Evolutionary conservation across 2,113 vertebrate genomes (phyloP), one percentile per base, ranked within the genome.

Genomic region (Mustela nigripes): DNA sequence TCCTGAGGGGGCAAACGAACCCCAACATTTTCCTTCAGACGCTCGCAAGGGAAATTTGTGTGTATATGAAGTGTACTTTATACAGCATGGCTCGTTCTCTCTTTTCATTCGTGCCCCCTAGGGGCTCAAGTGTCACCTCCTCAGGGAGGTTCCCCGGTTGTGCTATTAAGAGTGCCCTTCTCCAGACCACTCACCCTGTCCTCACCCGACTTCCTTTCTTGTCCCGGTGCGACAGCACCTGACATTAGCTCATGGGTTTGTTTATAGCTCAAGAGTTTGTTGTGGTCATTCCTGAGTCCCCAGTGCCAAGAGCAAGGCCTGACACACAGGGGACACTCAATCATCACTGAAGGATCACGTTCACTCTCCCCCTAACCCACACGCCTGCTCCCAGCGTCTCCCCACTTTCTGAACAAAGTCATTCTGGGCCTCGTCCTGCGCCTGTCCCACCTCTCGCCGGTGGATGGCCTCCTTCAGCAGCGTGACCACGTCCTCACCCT

Each of bases 381-480:
- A 11, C 90, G 84, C 53, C 15, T 4, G 0, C 53, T 48, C 12
- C 62, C 16, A 16, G 1, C 19, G 9, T 2, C 1, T 22, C 36
- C 53, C 58, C 65, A 4, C 14, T 39, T 24, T 67, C 31, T 19
- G 80, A 28, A 39, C n/a, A 28, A 24, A 4, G 4, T 11, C 36
- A 21, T 5, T 21, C 18, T 1, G 10, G 67, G 79, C 53, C 21
- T 22, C 11, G 0, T 0, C 45, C 15, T 7, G 0, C 0, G 0
- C 5, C 31, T 36, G 42, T 4, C 98, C 96, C 91, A 99, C 99
- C 99, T 99, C 99, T 94, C 99, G 98, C 95, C 99, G 98, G 91
- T 98, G 99, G 3, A 99, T 99, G 0, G 99, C 99, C 36, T 99
- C 99, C 98, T 99, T 99, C 88, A 99, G 99, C 96, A 99, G 98